Evolutionary conservation across 2,797 vertebrate genomes (phyloP).

Genomic region (Pangasius larnaudii): DNA sequence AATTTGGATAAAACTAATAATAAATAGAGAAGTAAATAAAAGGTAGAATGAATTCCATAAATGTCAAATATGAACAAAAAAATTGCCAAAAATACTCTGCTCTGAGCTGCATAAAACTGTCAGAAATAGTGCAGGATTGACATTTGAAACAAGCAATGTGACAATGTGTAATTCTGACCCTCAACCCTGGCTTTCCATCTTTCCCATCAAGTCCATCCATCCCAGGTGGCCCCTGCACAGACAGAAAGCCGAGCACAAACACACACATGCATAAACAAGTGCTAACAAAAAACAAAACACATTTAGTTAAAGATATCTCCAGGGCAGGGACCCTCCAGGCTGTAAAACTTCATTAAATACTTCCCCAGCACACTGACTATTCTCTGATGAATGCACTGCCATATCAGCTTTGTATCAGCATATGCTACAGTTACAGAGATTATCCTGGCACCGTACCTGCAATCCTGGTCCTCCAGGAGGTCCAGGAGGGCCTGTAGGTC

Average conservation of each 20-base stretch:
- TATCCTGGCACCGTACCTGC: slow-evolving; percentile 70
- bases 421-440: slow-evolving; percentile 5
- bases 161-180: slow-evolving; percentile 73
- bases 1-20: slow-evolving; percentile 34
- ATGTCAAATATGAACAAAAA: not conserved
- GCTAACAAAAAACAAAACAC: not conserved
- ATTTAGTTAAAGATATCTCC: not conserved
- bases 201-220: slow-evolving; percentile 92
- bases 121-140: not conserved
- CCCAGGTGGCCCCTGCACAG: slow-evolving; percentile 85
- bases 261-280: slow-evolving; percentile 7
- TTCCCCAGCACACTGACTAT: slow-evolving; percentile 26
- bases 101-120: not conserved
- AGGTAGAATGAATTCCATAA: not conserved
- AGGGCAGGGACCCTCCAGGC: not conserved
- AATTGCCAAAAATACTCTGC: not conserved
- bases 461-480: slow-evolving; percentile 84
- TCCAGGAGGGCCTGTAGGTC: slow-evolving; percentile 83
- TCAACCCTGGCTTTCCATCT: slow-evolving; percentile 87
- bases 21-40: not conserved
- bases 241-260: slow-evolving; percentile 26
- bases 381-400: slow-evolving; percentile 1
- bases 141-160: not conserved
- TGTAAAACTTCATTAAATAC: slow-evolving; percentile 30
- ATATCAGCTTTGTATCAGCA: slow-evolving; percentile 14